A percentile compares a stretch with the other conserved stretches of the same genome.
These are phyloP conservation scores for Thera britannica DNA, from an alignment of 2,888 invertebrate genomes.

Conservation along the genomic window DNA sequence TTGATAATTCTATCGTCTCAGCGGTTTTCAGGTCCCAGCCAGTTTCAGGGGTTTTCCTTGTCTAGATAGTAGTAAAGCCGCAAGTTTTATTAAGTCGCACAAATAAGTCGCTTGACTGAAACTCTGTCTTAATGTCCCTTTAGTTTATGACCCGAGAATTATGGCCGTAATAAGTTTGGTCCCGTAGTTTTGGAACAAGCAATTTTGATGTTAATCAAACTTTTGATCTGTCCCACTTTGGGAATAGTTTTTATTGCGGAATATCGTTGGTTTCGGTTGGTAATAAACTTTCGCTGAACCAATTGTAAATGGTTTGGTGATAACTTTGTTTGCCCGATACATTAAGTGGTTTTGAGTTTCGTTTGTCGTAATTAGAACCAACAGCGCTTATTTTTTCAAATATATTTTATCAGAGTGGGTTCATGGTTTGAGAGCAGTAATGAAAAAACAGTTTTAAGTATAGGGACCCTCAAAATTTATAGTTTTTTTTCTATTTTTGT, in stretches of 20 bases:
- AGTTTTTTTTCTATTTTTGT: too few species aligned
- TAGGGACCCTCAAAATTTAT: too few species aligned
- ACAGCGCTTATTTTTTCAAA: too few species aligned
- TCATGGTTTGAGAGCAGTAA: too few species aligned
- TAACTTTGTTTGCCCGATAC: conserved; percentile 15
- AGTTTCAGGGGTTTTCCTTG: too few species aligned
- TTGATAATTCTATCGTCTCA: too few species aligned
- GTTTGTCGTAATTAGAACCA: background rate
- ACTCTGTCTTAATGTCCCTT: conserved; percentile 40
- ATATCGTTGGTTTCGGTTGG: conserved; percentile 33
- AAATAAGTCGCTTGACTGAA: conserved; percentile 7
- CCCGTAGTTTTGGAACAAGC: conserved; percentile 50
- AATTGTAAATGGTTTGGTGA: conserved; percentile 15
- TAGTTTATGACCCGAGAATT: conserved; percentile 57
- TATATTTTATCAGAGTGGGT: too few species aligned
- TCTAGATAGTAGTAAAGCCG: too few species aligned
- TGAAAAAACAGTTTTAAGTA: too few species aligned
- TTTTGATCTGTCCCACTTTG: conserved; percentile 53
- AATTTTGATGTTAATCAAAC: conserved; percentile 61
- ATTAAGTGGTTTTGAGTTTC: background rate
- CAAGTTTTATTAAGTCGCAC: background rate
- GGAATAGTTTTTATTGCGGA: conserved; percentile 50
- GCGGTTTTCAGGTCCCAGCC: too few species aligned
- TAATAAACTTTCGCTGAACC: conserved; percentile 23
- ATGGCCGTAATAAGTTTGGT: conserved; percentile 55